Percentiles rank a stretch among this genome's conserved stretches.
Evolutionary conservation across 2,888 invertebrate species (phyloP).

Genomic region (Cheilosia impressa): DNA sequence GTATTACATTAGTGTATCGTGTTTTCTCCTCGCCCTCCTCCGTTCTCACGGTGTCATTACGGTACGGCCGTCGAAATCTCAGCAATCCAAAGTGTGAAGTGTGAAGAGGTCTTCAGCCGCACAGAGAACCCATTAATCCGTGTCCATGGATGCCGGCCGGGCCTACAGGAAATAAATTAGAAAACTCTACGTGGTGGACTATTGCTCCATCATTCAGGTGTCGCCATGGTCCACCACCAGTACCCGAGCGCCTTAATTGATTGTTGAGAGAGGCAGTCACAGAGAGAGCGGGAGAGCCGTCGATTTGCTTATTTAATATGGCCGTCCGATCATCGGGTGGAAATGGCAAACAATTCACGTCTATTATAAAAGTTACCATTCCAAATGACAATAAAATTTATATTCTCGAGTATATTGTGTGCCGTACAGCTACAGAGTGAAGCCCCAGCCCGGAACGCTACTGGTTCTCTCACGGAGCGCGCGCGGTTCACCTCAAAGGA

Average conservation of each 20-base stretch:
- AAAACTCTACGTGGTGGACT: constrained; percentile 57
- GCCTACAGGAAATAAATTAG: constrained; percentile 63
- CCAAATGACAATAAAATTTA: constrained; percentile 74
- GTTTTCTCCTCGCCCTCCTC: constrained; percentile 45
- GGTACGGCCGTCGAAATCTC: constrained; percentile 11
- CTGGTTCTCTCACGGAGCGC: constrained; percentile 48
- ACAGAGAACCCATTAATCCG: constrained; percentile 66
- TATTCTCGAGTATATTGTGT: constrained; percentile 60
- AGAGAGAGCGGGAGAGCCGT: neutral
- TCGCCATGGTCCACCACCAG: constrained; percentile 7
- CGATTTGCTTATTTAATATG: constrained; percentile 62
- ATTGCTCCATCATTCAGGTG: constrained; percentile 69
- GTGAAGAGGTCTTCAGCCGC: constrained; percentile 61
- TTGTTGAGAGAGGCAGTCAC: constrained; percentile 3
- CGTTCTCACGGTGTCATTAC: neutral
- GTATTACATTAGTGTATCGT: constrained; percentile 75
- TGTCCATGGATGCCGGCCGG: constrained; percentile 42
- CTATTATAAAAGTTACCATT: constrained; percentile 72
- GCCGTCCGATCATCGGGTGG: constrained; percentile 4
- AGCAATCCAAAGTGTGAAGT: constrained; percentile 63
- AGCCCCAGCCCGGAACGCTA: constrained; percentile 53
- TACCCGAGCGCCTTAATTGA: constrained; percentile 44
- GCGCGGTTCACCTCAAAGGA: constrained; percentile 72
- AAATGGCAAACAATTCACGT: constrained; percentile 72
- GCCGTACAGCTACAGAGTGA: constrained; percentile 2